Conservation (phyloP, 2,888 invertebrate species). For the Lycocerus yunnanus region DNA sequence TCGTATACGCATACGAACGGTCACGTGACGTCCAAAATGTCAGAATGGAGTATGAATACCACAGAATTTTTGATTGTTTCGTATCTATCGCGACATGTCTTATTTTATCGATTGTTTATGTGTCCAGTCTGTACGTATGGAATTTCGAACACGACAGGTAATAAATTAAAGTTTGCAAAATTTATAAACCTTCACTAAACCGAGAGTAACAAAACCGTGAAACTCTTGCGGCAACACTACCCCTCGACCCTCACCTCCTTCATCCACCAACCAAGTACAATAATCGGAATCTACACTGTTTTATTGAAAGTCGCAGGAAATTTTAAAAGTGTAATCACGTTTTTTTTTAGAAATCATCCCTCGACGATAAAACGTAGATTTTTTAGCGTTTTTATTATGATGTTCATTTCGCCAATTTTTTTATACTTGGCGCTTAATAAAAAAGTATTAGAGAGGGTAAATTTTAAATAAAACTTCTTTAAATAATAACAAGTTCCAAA, state of each 20-base stretch:
- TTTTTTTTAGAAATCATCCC: conserved; percentile 79
- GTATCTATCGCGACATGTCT: conserved; percentile 75
- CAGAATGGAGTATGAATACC: conserved; percentile 44
- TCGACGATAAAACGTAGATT: conserved; percentile 86
- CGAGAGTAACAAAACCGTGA: conserved; percentile 32
- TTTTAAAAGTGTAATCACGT: neutral
- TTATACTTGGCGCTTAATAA: conserved; percentile 73
- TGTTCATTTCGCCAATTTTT: conserved; percentile 78
- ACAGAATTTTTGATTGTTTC: conserved; percentile 58
- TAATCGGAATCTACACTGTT: conserved; percentile 20
- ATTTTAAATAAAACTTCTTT: neutral
- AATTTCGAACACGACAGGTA: conserved; percentile 76
- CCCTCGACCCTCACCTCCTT: conserved; percentile 20
- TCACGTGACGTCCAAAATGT: conserved; percentile 52
- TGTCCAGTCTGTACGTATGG: conserved; percentile 89
- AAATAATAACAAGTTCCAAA: neutral
- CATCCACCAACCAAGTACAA: conserved; percentile 15
- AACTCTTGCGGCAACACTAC: conserved; percentile 33
- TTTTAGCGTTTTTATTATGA: conserved; percentile 81
- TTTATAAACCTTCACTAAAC: conserved; percentile 27
- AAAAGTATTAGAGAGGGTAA: conserved; percentile 63
- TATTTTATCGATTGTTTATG: conserved; percentile 77
- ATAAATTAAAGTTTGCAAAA: conserved; percentile 27
- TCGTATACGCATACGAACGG: conserved; percentile 35
- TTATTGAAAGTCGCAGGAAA: neutral